These are phyloP conservation scores for Rhynchomys soricoides DNA, from an alignment of 2,113 vertebrate species.

Conservation along the genomic window DNA sequence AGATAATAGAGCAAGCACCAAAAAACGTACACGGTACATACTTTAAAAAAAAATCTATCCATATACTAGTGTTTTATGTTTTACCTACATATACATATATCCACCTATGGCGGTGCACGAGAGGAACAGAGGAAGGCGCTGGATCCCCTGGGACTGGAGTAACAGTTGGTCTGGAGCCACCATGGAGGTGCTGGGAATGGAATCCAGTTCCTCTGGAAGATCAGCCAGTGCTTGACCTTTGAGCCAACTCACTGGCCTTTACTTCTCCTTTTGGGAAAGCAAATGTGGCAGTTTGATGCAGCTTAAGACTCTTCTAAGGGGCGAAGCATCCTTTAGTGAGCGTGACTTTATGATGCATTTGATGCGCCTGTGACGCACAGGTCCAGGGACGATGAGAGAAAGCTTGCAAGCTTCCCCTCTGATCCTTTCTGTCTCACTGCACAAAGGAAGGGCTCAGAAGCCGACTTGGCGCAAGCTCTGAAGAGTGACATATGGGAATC, in stretches of 20 bases:
- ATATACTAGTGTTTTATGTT: no score
- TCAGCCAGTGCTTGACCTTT: background rate
- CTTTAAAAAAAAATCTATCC: background rate
- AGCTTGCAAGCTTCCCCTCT: background rate
- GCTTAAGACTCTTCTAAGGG: background rate
- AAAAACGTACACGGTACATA: background rate
- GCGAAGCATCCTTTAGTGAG: background rate
- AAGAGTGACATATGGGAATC: background rate
- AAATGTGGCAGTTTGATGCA: background rate
- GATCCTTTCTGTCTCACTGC: background rate
- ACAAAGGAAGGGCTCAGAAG: background rate
- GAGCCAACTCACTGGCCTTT: background rate
- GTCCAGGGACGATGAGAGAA: background rate
- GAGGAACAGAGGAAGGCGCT: background rate
- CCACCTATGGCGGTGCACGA: background rate
- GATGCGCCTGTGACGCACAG: background rate
- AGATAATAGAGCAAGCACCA: background rate
- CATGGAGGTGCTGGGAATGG: background rate
- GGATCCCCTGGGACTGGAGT: background rate
- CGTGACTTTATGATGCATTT: background rate
- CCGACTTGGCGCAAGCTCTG: background rate
- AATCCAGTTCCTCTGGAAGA: background rate
- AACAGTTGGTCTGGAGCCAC: background rate
- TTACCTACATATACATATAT: background rate
- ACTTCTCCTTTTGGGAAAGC: constrained; percentile 19